Evolutionary conservation across 2,113 vertebrate species (phyloP).

Genomic region (Grus americana): DNA sequence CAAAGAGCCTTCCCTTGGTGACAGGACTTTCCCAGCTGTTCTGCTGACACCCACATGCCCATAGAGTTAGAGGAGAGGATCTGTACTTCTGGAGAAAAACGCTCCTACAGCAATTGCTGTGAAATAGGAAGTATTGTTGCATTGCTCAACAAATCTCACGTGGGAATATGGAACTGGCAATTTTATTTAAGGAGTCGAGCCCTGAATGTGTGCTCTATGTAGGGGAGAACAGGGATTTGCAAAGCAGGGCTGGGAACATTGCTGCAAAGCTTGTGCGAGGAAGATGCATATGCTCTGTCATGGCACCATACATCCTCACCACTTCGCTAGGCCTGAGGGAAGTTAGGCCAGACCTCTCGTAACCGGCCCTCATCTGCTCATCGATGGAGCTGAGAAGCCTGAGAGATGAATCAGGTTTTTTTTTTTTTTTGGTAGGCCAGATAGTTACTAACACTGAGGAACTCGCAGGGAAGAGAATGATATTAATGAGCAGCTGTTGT

Average conservation of each 20-base stretch:
- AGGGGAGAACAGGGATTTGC: background rate
- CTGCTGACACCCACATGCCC: background rate
- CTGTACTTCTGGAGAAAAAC: background rate
- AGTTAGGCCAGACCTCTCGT: background rate
- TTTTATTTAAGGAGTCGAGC: background rate
- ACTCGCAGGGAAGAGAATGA: background rate
- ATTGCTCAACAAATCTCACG: background rate
- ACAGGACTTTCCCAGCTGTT: background rate
- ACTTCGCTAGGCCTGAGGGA: accelerated
- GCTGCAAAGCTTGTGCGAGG: background rate
- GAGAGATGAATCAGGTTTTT: accelerated
- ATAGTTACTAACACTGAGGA: background rate
- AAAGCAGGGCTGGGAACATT: background rate
- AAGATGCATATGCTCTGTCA: accelerated
- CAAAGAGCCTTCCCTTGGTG: background rate
- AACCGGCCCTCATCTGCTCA: background rate
- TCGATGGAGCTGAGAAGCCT: background rate
- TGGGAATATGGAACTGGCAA: background rate
- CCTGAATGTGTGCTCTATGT: background rate
- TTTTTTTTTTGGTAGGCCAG: background rate
- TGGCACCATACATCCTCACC: background rate
- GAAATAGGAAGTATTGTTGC: background rate
- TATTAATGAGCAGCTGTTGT: background rate
- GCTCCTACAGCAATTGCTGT: background rate
- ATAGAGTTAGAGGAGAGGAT: background rate